Evolutionary conservation across 1,140 invertebrate genomes (phyloP), one percentile per base, ranked within the genome.

Genomic region (Nomia melanderi): DNA sequence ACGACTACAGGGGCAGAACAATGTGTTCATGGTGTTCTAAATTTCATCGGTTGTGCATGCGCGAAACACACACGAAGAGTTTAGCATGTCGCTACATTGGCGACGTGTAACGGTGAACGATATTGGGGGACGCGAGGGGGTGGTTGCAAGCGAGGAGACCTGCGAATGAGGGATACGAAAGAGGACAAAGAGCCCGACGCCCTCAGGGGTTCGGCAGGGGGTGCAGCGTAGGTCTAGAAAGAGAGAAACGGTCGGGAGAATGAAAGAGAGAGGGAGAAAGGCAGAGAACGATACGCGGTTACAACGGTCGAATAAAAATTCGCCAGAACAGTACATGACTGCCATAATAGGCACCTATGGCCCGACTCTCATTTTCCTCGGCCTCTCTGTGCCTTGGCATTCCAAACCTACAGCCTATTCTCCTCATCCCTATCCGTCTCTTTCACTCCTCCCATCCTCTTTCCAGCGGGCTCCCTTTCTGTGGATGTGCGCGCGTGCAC

Each of bases 281-380:
- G 62, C 64, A 66, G 82, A 73, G 78, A 79, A 65, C 73, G 77
- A 83, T 81, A 86, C 72, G 82, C 76, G 80, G 88, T 88, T 88
- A 89, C 87, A 89, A 89, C 82, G 82, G 79, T 82, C 87, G 83
- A 88, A 90, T 88, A 91, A 90, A 92, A 91, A 90, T 88, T 88
- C 83, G 77, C 59, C 82, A 73, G 83, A 86, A 80, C 81, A 84
- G 79, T 86, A 90, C 88, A 88, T 81, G 85, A 83, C 77, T 77
- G 75, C 72, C 67, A 79, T 86, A 87, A 85, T 82, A 79, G 66
- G 60, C 78, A 84, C 80, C 79, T 81, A 83, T 88, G 74, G 80
- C 78, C 86, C 77, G 72, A 79, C 85, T 82, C 83, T 82, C 78
- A 65, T 81, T 86, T 84, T 79, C 78, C 78, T 73, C 80, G 77